Base-by-base conservation (phyloP, 2,888 invertebrate genomes). In the Synergus umbraculus region DNA sequence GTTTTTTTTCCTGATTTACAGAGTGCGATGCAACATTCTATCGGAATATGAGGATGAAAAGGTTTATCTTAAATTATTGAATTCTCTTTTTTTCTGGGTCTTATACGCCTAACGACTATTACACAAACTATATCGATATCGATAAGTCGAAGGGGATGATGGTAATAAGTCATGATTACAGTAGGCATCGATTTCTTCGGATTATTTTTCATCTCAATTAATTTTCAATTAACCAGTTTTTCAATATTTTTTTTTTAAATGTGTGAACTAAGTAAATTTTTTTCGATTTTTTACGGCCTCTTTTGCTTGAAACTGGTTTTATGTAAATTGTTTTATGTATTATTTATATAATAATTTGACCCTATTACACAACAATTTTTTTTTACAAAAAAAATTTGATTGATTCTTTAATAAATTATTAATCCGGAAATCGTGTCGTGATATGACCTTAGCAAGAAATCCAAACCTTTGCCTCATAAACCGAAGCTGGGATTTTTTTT, bases 81-180 rank as follows among this genome's bases (percentile, higher is more conserved):
- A 60, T 60, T 60, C 18, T 22, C 18, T 60, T 22, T 8, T 54
- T 49, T 73, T 54, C 49, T 37, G 37, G 54, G 54, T 37, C 73
- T 73, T 73, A 73, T 49, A 49, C 37, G 54, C 15, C 54, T 73
- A 73, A 73, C 73, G 73, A 73, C 54, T 54, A 73, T 73, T 73
- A 73, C 69, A 69, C 73, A 73, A 73, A 54, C 73, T 73, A 73
- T 73, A 73, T 73, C 54, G 54, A 73, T 54, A 73, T 73, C 54
- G 73, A 54, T 18, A 54, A 54, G n/a, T 73, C 29, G 49, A n/a
- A 73, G 46, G 46, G 22, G 73, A 73, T 73, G 73, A 73, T 54
- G 37, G 37, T n/a, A 54, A 10, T 63, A 54, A 54, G 73, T 9
- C 73, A 73, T 44, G 44, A 44, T 76, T 76, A 76, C 44, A 76